phyloP scores from a whole-genome alignment of 2,888 invertebrate species.

The Galeruca laticollis region DNA sequence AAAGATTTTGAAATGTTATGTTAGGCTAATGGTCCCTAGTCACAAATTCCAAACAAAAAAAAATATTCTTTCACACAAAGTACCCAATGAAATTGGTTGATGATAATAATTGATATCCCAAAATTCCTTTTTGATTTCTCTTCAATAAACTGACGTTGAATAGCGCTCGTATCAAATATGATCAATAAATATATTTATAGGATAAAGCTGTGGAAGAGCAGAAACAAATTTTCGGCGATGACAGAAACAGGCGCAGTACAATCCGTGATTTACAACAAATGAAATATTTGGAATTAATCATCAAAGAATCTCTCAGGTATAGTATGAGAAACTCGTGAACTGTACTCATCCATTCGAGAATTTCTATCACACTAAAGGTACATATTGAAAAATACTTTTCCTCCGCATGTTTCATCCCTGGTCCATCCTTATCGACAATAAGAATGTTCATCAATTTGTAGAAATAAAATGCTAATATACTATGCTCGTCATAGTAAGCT shows the following conservation, averaged over 20 bases:
- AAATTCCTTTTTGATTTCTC: background rate
- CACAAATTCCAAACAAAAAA: too few species aligned
- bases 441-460: too few species aligned
- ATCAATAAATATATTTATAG: constrained; percentile 18
- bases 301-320: constrained; percentile 4
- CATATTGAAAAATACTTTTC: too few species aligned
- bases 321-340: background rate
- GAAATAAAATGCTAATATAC: too few species aligned
- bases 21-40: too few species aligned
- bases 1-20: too few species aligned
- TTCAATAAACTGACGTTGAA: background rate
- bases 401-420: too few species aligned
- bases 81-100: too few species aligned
- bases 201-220: constrained; percentile 42
- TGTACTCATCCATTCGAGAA: background rate
- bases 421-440: too few species aligned
- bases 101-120: too few species aligned
- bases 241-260: constrained; percentile 35
- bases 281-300: background rate
- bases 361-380: background rate
- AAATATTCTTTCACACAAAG: too few species aligned
- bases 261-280: constrained; percentile 10
- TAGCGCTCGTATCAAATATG: background rate
- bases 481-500: too few species aligned
- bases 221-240: constrained; percentile 42